These are phyloP conservation scores for Yponomeuta malinellus DNA, from an alignment of 2,888 invertebrate genomes.

Conservation along the genomic window DNA sequence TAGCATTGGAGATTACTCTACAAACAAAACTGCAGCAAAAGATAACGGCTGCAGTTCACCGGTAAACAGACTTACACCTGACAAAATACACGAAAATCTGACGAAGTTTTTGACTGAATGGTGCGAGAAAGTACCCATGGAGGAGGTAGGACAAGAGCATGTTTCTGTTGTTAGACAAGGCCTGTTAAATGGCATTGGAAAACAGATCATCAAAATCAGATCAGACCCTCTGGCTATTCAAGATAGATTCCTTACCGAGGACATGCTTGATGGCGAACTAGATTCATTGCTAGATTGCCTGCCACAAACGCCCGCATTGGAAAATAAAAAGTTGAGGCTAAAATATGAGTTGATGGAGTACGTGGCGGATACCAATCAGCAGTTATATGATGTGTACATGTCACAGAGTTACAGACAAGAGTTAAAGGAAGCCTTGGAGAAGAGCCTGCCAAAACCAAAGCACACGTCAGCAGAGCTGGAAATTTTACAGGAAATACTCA, in stretches of 20 bases:
- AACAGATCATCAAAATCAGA: conserved; percentile 42
- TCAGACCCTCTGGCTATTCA: conserved; percentile 35
- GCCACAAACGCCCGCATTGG: conserved; percentile 40
- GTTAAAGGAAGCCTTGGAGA: conserved; percentile 35
- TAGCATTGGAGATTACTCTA: no score
- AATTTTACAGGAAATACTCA: neutral
- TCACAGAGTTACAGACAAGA: conserved; percentile 40
- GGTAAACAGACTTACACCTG: neutral
- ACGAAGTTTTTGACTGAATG: conserved; percentile 32
- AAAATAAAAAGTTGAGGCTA: conserved; percentile 30
- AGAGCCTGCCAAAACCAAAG: conserved; percentile 17
- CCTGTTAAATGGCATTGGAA: conserved; percentile 45
- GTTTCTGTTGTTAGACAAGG: conserved; percentile 37
- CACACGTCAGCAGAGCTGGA: neutral
- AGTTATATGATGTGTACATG: conserved; percentile 26
- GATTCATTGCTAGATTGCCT: conserved; percentile 42
- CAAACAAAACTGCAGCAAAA: neutral
- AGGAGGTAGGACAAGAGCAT: conserved; percentile 27
- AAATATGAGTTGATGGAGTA: conserved; percentile 45
- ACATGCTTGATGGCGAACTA: conserved; percentile 49
- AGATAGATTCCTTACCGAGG: conserved; percentile 45
- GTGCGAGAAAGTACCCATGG: conserved; percentile 42
- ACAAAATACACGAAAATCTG: neutral
- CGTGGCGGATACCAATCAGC: conserved; percentile 34
- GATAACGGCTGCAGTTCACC: neutral